A percentile compares a stretch with the other conserved stretches of the same genome.
phyloP scores from a whole-genome alignment of 2,888 invertebrate species.

The Augochlorella aurata region DNA sequence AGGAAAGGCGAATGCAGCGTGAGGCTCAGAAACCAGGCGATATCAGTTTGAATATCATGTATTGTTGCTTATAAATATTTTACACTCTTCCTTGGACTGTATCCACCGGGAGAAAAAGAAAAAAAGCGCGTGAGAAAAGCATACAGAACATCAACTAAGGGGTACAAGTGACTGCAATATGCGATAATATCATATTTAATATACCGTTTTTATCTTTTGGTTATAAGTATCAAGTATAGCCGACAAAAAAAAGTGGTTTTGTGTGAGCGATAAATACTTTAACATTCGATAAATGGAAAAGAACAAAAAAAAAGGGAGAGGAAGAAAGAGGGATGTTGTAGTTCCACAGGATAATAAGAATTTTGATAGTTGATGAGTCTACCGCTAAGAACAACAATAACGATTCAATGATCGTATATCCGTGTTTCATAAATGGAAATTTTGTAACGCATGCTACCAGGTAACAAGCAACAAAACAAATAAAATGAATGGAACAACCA shows the following conservation, averaged over 20 bases:
- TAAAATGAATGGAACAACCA: neutral
- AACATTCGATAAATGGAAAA: slow-evolving; percentile 45
- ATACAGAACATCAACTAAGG: slow-evolving; percentile 52
- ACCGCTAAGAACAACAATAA: slow-evolving; percentile 54
- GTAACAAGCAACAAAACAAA: slow-evolving; percentile 22
- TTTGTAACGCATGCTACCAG: slow-evolving; percentile 57
- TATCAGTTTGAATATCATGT: slow-evolving; percentile 55
- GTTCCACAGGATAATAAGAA: slow-evolving; percentile 48
- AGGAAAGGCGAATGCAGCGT: slow-evolving; percentile 1
- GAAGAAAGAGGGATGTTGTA: slow-evolving; percentile 36
- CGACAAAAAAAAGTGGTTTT: slow-evolving; percentile 37
- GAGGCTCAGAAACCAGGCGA: slow-evolving; percentile 47
- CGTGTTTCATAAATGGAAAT: slow-evolving; percentile 59
- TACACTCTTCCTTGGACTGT: slow-evolving; percentile 38
- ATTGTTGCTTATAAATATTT: slow-evolving; percentile 46
- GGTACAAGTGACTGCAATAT: slow-evolving; percentile 62
- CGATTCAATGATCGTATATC: slow-evolving; percentile 49
- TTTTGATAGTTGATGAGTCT: slow-evolving; percentile 63
- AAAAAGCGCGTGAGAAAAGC: slow-evolving; percentile 29
- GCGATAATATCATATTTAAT: slow-evolving; percentile 61
- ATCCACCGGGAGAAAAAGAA: slow-evolving; percentile 20
- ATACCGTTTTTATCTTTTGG: slow-evolving; percentile 56
- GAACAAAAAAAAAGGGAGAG: slow-evolving; percentile 5
- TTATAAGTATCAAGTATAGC: slow-evolving; percentile 52
- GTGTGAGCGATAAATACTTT: slow-evolving; percentile 40